A percentile compares a stretch with the other conserved stretches of the same genome.
These are phyloP conservation scores for Nesidiocoris tenuis DNA, from an alignment of 2,888 invertebrate species.

Conservation along the genomic window DNA sequence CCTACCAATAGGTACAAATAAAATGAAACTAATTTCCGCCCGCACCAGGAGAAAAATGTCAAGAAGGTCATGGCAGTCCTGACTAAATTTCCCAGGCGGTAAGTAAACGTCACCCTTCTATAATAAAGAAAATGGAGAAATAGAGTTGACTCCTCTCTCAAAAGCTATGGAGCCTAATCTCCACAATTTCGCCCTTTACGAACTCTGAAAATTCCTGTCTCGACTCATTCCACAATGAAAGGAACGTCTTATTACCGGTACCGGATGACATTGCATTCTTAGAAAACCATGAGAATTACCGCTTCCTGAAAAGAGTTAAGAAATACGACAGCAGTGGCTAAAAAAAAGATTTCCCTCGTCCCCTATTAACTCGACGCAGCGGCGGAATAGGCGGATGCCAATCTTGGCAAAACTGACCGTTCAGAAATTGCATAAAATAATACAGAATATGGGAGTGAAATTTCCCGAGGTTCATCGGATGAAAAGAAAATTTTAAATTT, in stretches of 20 bases:
- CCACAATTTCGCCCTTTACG: background rate
- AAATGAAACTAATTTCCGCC: too few species aligned
- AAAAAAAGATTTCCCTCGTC: background rate
- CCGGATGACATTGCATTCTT: background rate
- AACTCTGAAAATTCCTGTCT: background rate
- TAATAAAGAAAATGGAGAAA: background rate
- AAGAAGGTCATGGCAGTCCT: too few species aligned
- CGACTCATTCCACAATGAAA: background rate
- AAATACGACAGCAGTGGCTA: background rate
- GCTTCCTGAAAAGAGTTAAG: background rate
- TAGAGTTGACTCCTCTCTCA: background rate
- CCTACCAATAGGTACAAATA: too few species aligned
- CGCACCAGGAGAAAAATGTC: too few species aligned
- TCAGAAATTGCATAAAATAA: too few species aligned
- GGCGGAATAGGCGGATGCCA: too few species aligned
- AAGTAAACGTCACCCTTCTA: too few species aligned
- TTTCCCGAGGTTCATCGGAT: too few species aligned
- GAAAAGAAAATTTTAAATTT: too few species aligned
- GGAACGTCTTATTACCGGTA: background rate
- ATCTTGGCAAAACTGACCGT: too few species aligned
- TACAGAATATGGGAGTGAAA: too few species aligned
- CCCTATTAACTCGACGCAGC: too few species aligned
- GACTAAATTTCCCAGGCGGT: background rate
- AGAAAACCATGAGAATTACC: background rate
- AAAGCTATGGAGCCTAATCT: background rate